Base-by-base conservation (phyloP, 2,797 vertebrate genomes). In the Catostomus latipinnis region DNA sequence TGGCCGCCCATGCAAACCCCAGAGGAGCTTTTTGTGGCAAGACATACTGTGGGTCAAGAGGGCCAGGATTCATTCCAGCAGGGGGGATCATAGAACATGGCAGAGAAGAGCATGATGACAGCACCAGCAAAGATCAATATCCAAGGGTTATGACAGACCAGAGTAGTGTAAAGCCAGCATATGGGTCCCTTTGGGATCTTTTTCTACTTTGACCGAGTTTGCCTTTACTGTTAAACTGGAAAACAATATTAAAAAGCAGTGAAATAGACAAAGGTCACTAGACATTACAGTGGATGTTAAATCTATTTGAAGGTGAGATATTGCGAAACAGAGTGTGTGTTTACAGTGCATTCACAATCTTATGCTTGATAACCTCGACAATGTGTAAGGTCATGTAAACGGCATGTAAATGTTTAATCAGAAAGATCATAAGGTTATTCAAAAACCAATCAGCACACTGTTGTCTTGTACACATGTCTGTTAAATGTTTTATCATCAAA, bases 151-250 rank as follows among this genome's bases (percentile, higher is more conserved):
- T 67, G 78, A 67, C 34, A 49, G 79, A 86, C 73, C 84, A 81
- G 71, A 84, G 76, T 76, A 86, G 82, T 80, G 76, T 81, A 83
- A 73, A 80, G 58, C 81, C 66, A 80, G 16, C 18, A 77, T 60
- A 77, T 77, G 8, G 50, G 54, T 34, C 46, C 16, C 74, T 45
- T 69, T 46, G 63, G 63, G 8, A 6, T 9, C 3, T 43, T 9
- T 54, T n/a, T 34, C 13, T 14, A n/a, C 54, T 54, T 54, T 6
- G 4, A 52, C 49, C 34, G 46, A 14, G 58, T 54, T 34, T 60
- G 46, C 8, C 75, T 69, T 69, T 60, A 22, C 1, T 9, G 10
- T 69, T 69, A 6, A 22, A 10, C 45, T 58, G 6, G 8, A 14
- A 34, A 45, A 63, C 1, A 53, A n/a, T 52, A 58, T 74, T 58